A percentile compares a stretch with the other conserved stretches of the same genome.
These are phyloP conservation scores for Heliconius eleuchia DNA, from an alignment of 1,140 invertebrate species.

Conservation along the genomic window DNA sequence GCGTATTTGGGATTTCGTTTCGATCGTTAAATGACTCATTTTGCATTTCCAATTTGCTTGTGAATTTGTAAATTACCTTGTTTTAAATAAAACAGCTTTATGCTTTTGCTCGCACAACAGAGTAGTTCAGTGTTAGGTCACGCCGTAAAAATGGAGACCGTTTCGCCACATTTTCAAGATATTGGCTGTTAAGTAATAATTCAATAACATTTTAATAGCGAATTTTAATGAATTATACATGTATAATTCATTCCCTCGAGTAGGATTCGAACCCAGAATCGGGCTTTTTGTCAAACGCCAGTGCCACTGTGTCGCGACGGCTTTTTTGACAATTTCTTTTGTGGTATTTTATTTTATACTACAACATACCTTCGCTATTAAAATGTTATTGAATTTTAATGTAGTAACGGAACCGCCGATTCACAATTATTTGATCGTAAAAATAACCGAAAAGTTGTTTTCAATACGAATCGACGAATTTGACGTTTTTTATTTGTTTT, in stretches of 20 bases:
- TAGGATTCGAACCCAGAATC: too few relatives aligned
- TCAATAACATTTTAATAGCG: too few relatives aligned
- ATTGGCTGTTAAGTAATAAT: too few relatives aligned
- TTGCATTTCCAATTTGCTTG: constrained; percentile 36
- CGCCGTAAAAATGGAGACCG: too few relatives aligned
- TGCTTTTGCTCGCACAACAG: too few relatives aligned
- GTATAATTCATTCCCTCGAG: too few relatives aligned
- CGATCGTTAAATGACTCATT: constrained; percentile 30
- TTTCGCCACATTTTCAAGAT: too few relatives aligned
- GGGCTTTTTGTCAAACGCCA: too few relatives aligned
- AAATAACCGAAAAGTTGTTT: constrained; percentile 17
- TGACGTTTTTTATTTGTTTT: constrained; percentile 15
- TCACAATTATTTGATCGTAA: constrained; percentile 16
- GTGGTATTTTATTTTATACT: neutral
- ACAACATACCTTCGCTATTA: constrained; percentile 12
- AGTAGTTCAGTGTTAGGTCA: too few relatives aligned
- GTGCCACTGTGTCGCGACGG: too few relatives aligned
- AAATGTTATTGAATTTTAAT: constrained; percentile 18
- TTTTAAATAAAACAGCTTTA: too few relatives aligned
- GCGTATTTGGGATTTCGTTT: constrained; percentile 35
- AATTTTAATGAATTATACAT: too few relatives aligned
- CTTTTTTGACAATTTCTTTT: neutral
- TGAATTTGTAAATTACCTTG: constrained; percentile 12
- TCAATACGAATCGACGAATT: neutral
- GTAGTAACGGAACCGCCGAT: constrained; percentile 10